These are phyloP conservation scores for Andrena dorsata DNA, from an alignment of 2,888 invertebrate genomes.

Conservation along the genomic window DNA sequence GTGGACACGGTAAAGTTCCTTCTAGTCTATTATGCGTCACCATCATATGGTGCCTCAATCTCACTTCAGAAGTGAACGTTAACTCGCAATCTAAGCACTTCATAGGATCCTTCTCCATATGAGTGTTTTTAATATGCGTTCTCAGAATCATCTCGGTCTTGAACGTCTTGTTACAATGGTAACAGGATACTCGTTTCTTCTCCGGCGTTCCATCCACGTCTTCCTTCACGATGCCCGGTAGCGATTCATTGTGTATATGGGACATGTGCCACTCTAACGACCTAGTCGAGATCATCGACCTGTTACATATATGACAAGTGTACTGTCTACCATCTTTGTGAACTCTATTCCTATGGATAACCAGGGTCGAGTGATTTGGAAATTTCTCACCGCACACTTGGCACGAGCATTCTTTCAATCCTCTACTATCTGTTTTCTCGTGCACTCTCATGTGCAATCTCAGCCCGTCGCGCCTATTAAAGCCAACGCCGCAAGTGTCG, in stretches of 20 bases:
- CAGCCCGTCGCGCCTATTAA: constrained; percentile 82
- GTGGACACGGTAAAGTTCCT: constrained; percentile 82
- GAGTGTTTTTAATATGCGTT: constrained; percentile 83
- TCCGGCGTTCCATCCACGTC: constrained; percentile 72
- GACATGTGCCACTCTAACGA: constrained; percentile 83
- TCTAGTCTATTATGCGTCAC: constrained; percentile 80
- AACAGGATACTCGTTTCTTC: constrained; percentile 80
- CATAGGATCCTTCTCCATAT: constrained; percentile 82
- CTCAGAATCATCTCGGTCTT: constrained; percentile 84
- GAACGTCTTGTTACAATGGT: constrained; percentile 82
- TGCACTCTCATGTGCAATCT: constrained; percentile 82
- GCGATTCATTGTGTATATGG: constrained; percentile 81
- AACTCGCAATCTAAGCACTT: constrained; percentile 82
- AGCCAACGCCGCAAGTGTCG: constrained; percentile 83
- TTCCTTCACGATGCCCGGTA: constrained; percentile 73
- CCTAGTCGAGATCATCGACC: constrained; percentile 82
- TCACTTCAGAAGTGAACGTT: constrained; percentile 81
- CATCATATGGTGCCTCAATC: constrained; percentile 84
- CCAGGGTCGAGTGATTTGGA: constrained; percentile 83
- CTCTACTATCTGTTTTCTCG: constrained; percentile 81
- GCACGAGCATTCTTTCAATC: constrained; percentile 83
- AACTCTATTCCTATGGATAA: constrained; percentile 82
- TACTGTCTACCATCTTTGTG: constrained; percentile 83
- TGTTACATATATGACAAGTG: constrained; percentile 83
- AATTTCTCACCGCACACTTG: constrained; percentile 84